A percentile compares a stretch with the other conserved stretches of the same genome.
phyloP scores from a whole-genome alignment of 2,797 vertebrate genomes.

The Pelobates cultripes region DNA sequence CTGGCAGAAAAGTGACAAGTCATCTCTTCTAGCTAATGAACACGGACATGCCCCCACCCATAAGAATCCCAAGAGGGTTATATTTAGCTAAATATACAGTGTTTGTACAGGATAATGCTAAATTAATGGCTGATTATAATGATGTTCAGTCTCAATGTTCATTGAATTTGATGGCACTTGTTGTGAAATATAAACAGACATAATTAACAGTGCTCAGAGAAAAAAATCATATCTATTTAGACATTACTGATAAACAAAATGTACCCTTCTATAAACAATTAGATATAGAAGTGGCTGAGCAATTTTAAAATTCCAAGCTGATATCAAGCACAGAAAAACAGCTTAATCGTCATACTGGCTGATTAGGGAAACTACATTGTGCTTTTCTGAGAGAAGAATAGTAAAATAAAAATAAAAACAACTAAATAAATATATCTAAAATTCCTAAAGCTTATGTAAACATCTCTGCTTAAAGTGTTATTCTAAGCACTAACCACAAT shows the following conservation, averaged over 20 bases:
- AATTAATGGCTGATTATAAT: background rate
- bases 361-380: background rate
- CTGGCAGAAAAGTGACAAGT: too few relatives aligned
- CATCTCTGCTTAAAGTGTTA: too few relatives aligned
- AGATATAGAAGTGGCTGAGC: background rate
- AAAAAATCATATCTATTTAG: background rate
- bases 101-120: background rate
- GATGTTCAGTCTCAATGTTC: background rate
- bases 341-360: background rate
- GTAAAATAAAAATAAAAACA: too few relatives aligned
- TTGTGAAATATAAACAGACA: background rate
- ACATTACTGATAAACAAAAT: background rate
- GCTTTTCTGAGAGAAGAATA: too few relatives aligned
- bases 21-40: too few relatives aligned
- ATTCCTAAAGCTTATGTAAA: too few relatives aligned
- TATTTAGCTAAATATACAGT: background rate
- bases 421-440: too few relatives aligned
- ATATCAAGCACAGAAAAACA: background rate
- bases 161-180: conserved; percentile 2
- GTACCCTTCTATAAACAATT: conserved; percentile 6
- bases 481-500: too few relatives aligned
- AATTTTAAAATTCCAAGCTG: background rate
- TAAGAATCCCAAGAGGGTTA: background rate
- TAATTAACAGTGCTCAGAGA: conserved; percentile 4
- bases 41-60: too few relatives aligned